Conservation (phyloP, 2,797 vertebrate genomes). For the Cetoscarus ocellatus region DNA sequence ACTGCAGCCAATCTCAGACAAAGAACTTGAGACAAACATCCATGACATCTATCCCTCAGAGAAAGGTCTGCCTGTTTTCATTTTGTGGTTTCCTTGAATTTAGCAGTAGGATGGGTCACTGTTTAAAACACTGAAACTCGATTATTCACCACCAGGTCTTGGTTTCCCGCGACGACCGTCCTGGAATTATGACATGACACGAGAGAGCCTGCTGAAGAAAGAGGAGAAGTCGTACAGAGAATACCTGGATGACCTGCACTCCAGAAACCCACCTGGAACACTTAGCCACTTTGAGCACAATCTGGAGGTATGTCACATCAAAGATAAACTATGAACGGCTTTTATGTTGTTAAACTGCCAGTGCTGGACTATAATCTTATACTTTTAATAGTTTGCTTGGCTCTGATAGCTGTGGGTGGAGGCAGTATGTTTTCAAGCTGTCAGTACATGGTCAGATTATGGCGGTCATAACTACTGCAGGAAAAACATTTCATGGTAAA, state of each 20-base stretch:
- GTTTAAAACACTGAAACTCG: conserved; percentile 50
- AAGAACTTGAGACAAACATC: conserved; percentile 89
- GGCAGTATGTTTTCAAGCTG: no score
- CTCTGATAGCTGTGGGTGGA: no score
- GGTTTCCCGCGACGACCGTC: conserved; percentile 91
- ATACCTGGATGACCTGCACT: conserved; percentile 89
- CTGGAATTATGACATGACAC: conserved; percentile 93
- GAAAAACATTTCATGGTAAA: no score
- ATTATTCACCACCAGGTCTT: conserved; percentile 83
- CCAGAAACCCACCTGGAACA: conserved; percentile 84
- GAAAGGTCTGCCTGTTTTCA: conserved; percentile 72
- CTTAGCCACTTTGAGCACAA: conserved; percentile 97
- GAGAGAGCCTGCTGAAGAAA: conserved; percentile 87
- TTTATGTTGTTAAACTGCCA: not conserved
- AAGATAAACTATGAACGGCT: not conserved
- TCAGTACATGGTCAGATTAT: no score
- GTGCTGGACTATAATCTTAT: not conserved
- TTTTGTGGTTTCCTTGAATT: conserved; percentile 42
- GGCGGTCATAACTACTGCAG: no score
- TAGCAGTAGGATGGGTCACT: conserved; percentile 38
- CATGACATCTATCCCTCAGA: conserved; percentile 87
- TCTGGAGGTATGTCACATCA: conserved; percentile 86
- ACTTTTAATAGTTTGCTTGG: not conserved
- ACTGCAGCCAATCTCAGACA: conserved; percentile 83
- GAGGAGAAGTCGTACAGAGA: conserved; percentile 91